phyloP scores from a whole-genome alignment of 2,113 vertebrate species.

The Hypanus sabinus region DNA sequence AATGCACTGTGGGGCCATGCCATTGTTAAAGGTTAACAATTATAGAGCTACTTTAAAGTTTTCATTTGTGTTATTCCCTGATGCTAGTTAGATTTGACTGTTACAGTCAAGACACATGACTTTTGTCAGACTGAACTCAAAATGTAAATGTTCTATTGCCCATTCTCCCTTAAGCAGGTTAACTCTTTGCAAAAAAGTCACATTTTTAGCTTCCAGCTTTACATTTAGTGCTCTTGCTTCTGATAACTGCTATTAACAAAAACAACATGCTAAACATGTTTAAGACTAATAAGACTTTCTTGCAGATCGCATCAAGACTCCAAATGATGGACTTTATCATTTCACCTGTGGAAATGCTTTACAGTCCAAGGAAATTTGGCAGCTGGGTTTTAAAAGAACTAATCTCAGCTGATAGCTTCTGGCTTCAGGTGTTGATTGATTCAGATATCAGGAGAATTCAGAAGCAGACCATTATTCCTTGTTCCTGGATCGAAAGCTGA shows the following conservation, averaged over 20 bases:
- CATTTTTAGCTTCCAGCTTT: background rate
- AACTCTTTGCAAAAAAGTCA: background rate
- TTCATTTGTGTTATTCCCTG: constrained; percentile 16
- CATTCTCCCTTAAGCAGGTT: background rate
- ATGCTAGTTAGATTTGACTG: background rate
- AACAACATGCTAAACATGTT: background rate
- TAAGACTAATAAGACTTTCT: background rate
- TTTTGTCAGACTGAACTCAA: background rate
- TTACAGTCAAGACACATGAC: background rate
- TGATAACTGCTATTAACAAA: background rate
- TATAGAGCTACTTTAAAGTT: constrained; percentile 22
- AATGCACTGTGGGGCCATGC: constrained; percentile 42
- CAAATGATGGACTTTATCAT: background rate
- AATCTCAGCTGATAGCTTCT: background rate
- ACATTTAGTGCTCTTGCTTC: background rate
- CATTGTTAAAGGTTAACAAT: constrained; percentile 36
- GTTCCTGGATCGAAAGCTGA: background rate
- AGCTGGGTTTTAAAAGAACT: constrained; percentile 5
- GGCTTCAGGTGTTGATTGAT: background rate
- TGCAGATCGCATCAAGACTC: background rate
- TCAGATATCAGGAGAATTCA: background rate
- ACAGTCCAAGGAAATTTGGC: background rate
- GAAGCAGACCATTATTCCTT: background rate
- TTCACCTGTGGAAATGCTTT: background rate
- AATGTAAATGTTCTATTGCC: background rate